Evolutionary conservation across 30 jellyfish, hydroid and myxozoan species (phyloP).

Genomic region (Chironex yamaguchii): DNA sequence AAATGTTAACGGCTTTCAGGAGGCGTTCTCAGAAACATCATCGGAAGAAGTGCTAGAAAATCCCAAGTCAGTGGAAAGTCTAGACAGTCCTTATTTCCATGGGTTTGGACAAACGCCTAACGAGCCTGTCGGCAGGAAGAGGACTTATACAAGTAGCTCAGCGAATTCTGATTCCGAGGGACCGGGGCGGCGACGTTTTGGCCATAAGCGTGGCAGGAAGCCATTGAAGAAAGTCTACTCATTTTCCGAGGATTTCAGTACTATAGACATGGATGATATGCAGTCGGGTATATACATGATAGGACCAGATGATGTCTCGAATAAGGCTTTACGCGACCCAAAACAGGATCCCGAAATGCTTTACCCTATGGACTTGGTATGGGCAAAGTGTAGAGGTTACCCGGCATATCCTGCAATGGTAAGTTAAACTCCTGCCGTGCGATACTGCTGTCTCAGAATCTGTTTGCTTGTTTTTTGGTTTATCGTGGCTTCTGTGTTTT

Average conservation of each 20-base stretch:
- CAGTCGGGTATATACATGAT: slow-evolving; percentile 89
- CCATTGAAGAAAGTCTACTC: slow-evolving; percentile 62
- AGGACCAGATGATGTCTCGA: slow-evolving; percentile 79
- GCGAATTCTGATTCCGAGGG: slow-evolving; percentile 97
- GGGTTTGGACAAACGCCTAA: slow-evolving; percentile 17
- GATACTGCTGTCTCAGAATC: no score
- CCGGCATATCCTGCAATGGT: slow-evolving; percentile 99
- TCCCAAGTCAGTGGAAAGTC: slow-evolving; percentile 60
- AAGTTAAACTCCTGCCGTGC: background rate
- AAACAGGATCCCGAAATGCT: slow-evolving; percentile 79
- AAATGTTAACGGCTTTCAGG: slow-evolving; percentile 47
- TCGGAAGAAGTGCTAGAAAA: slow-evolving; percentile 52
- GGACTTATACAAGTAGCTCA: slow-evolving; percentile 98
- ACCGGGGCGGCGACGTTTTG: slow-evolving; percentile 67
- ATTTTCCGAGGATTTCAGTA: slow-evolving; percentile 77
- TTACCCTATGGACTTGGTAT: slow-evolving; percentile 81
- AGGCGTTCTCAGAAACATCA: slow-evolving; percentile 65
- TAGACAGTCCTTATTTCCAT: slow-evolving; percentile 66
- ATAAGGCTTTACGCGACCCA: slow-evolving; percentile 80
- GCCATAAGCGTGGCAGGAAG: slow-evolving; percentile 88
- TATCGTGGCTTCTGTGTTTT: no score
- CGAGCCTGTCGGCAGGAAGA: slow-evolving; percentile 73
- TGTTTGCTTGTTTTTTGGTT: no score
- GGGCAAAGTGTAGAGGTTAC: slow-evolving; percentile 99
- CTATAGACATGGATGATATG: slow-evolving; percentile 81